These are phyloP conservation scores for Dromas ardeola DNA, from an alignment of 2,113 vertebrate species.

Conservation along the genomic window DNA sequence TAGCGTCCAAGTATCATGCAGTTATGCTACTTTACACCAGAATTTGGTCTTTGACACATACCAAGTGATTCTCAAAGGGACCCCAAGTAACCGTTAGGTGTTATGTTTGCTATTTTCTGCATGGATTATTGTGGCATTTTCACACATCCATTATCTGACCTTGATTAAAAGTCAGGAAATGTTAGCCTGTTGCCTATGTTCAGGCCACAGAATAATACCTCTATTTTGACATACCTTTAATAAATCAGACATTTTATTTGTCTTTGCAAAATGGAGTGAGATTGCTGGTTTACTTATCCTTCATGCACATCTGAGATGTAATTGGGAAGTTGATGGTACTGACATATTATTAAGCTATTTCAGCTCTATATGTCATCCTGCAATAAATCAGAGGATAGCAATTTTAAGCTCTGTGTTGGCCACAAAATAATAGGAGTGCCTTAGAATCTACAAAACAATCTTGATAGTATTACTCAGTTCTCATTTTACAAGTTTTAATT, in stretches of 20 bases:
- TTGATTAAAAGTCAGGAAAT: background rate
- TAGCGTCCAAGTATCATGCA: background rate
- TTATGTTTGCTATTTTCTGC: background rate
- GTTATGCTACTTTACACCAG: background rate
- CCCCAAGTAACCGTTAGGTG: background rate
- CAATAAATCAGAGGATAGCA: background rate
- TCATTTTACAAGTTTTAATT: slow-evolving; percentile 41
- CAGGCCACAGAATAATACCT: background rate
- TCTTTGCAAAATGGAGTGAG: background rate
- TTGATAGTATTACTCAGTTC: background rate
- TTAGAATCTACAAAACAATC: background rate
- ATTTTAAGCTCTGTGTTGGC: background rate
- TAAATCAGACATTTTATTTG: slow-evolving; percentile 17
- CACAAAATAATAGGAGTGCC: background rate
- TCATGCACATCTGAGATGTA: background rate
- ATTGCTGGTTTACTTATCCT: slow-evolving; percentile 4
- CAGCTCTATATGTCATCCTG: background rate
- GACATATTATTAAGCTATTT: slow-evolving; percentile 27
- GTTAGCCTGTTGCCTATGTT: background rate
- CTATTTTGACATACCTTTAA: slow-evolving; percentile 18
- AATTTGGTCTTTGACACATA: background rate
- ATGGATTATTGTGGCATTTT: background rate
- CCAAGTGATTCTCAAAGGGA: background rate
- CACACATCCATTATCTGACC: background rate
- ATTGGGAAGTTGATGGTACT: background rate